Evolutionary conservation across 2,888 invertebrate genomes (phyloP), one percentile per base, ranked within the genome.

Genomic region (Timema podura): DNA sequence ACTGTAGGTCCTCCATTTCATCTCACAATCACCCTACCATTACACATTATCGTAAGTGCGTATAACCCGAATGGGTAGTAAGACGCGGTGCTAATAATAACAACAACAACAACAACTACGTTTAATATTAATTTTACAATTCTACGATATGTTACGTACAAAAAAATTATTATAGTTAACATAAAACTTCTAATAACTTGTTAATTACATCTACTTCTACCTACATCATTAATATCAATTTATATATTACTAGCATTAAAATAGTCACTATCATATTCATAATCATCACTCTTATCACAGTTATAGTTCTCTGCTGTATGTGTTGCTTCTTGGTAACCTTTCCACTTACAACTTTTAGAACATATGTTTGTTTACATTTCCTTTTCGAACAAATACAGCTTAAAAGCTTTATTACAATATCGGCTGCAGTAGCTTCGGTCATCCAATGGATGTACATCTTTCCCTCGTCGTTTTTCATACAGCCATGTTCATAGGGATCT

Each of bases 231-330:
- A 30, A 30, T 30, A 30, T 3, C 3, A 30, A 30, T 30, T 30
- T 30, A 30, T 30, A 54, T 54, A 8, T n/a, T n/a, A 54, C 54
- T 54, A 8, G 15, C 54, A 54, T 54, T 6, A 16, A 6, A 54
- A 54, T 5, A 54, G 54, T 54, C 6, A 54, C 54, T 54, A 16
- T 54, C 54, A 54, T 54, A 54, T 54, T 54, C 54, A 11, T 54
- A n/a, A 3, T 54, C 11, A 54, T 16, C 30, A 30, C 30, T 30
- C 1, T 30, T 1, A 2, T 30, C 2, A 16, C 1, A 54, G 16
- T n/a, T n/a, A n/a, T n/a, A 16, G 0, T 54, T 7, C 16, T 11
- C 8, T 54, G 5, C 54, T 54, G 54, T 11, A 13, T 54, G 3
- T 10, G 0, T 54, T 54, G 54, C n/a, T 54, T 54, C 54, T 54